These are phyloP conservation scores for Panzeria rudis DNA, from an alignment of 2,888 invertebrate species.

Conservation along the genomic window DNA sequence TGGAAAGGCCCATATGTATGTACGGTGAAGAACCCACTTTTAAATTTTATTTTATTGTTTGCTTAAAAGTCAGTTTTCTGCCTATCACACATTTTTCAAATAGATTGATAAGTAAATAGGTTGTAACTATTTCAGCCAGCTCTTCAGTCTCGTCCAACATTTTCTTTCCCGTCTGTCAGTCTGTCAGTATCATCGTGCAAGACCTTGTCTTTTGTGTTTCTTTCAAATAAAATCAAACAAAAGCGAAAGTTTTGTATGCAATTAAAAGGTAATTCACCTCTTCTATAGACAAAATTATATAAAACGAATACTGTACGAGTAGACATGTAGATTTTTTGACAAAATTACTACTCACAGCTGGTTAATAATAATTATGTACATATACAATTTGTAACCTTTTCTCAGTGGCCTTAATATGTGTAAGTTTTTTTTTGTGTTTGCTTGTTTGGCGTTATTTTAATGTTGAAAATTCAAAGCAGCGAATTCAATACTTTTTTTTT, in stretches of 20 bases:
- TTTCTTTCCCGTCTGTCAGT: constrained; percentile 9
- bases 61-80: not conserved
- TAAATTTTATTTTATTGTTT: not conserved
- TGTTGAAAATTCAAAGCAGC: constrained; percentile 10
- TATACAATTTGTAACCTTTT: constrained; percentile 31
- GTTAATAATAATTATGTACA: not conserved
- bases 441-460: not conserved
- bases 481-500: not conserved
- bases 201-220: not conserved
- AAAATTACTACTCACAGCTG: constrained; percentile 29
- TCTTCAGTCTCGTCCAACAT: not conserved
- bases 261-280: constrained; percentile 53
- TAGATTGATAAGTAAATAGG: not conserved
- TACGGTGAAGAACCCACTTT: too few relatives aligned
- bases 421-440: not conserved
- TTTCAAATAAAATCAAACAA: constrained; percentile 41
- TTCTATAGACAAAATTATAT: constrained; percentile 6
- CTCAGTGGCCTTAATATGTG: constrained; percentile 1
- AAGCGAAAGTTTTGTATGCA: constrained; percentile 61
- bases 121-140: not conserved
- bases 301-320: not conserved
- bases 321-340: not conserved
- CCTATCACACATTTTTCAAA: not conserved
- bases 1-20: too few relatives aligned
- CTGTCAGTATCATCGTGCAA: not conserved